Conservation (phyloP, 2,888 invertebrate genomes). For the Taphrorychus bicolor region DNA sequence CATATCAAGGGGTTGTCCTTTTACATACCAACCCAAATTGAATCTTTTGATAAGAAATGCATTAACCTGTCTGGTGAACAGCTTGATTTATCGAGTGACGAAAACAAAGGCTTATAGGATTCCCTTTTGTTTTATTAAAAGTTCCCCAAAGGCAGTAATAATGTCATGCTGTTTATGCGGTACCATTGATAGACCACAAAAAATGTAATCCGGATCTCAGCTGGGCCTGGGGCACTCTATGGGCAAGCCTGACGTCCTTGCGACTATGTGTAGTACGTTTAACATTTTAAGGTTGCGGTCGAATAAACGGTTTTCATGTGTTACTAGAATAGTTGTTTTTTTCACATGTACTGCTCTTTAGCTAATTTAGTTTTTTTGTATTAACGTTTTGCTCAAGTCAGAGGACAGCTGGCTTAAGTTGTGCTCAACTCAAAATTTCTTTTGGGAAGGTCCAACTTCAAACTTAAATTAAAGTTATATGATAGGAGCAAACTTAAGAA, state of each 20-base stretch:
- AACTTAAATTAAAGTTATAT: too few relatives aligned
- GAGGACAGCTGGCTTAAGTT: too few relatives aligned
- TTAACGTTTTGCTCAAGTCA: too few relatives aligned
- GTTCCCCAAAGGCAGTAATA: neutral
- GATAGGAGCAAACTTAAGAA: too few relatives aligned
- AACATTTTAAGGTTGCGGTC: neutral
- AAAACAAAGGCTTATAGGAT: neutral
- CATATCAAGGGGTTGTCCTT: neutral
- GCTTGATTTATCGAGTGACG: neutral
- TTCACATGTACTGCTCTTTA: neutral
- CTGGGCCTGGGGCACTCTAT: conserved; percentile 20
- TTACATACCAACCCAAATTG: neutral
- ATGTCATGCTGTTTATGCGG: neutral
- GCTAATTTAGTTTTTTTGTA: too few relatives aligned
- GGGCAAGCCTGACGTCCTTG: conserved; percentile 30
- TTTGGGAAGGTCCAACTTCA: too few relatives aligned
- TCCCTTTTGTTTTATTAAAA: neutral
- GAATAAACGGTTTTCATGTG: neutral
- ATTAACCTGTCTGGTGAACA: neutral
- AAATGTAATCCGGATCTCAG: conserved; percentile 12
- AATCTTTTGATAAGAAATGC: neutral
- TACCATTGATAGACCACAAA: neutral
- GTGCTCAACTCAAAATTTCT: too few relatives aligned
- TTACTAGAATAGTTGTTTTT: neutral
- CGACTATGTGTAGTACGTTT: neutral